Percentiles rank a stretch among this genome's conserved stretches.
These are phyloP conservation scores for Venusia cambrica DNA, from an alignment of 2,888 invertebrate genomes.

Conservation along the genomic window DNA sequence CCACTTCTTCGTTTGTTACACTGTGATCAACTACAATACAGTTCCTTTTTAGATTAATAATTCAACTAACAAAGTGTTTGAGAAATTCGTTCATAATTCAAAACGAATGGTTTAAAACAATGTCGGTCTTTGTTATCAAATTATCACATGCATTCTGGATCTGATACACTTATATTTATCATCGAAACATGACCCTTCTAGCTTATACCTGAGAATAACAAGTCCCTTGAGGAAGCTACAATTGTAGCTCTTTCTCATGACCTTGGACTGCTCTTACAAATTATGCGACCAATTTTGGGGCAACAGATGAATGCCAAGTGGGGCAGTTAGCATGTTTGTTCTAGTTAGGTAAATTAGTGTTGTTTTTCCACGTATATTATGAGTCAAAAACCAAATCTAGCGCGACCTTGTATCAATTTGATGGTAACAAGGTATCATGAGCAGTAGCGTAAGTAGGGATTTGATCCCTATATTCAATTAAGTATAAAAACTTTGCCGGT, in stretches of 20 bases:
- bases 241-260: constrained; percentile 42
- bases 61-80: constrained; percentile 56
- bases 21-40: constrained; percentile 13
- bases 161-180: constrained; percentile 12
- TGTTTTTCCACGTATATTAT: constrained; percentile 21
- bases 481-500: too few relatives aligned
- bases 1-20: too few relatives aligned
- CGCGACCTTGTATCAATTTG: constrained; percentile 6
- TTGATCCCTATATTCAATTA: too few relatives aligned
- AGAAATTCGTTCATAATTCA: constrained; percentile 57
- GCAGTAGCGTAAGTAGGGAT: too few relatives aligned
- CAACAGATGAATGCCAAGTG: constrained; percentile 19
- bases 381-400: constrained; percentile 13
- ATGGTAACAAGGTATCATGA: too few relatives aligned
- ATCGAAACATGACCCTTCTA: constrained; percentile 15
- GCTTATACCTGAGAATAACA: constrained; percentile 10
- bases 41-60: constrained; percentile 57
- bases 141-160: constrained; percentile 41
- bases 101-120: constrained; percentile 38
- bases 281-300: constrained; percentile 28
- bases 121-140: constrained; percentile 58
- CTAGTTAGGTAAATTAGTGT: constrained; percentile 20
- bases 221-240: not conserved
- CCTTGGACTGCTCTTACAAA: constrained; percentile 27
- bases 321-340: constrained; percentile 10